A percentile compares a stretch with the other conserved stretches of the same genome.
Conservation (phyloP, 2,888 invertebrate species). For the Calameuta idolon region DNA sequence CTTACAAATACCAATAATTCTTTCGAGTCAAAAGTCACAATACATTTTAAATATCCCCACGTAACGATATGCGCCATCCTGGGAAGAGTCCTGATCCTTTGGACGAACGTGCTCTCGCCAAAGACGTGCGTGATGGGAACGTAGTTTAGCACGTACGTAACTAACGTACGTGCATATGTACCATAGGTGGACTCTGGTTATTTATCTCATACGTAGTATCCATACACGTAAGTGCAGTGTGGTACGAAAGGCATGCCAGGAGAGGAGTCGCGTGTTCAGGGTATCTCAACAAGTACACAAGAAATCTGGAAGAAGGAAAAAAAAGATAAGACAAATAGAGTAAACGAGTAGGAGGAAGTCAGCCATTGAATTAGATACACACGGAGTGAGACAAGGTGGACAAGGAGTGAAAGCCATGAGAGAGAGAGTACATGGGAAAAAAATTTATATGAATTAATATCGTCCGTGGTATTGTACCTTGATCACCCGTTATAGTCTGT, state of each 20-base stretch:
- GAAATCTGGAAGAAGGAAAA: background rate
- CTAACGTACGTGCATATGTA: background rate
- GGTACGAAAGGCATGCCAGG: constrained; percentile 4
- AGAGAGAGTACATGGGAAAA: background rate
- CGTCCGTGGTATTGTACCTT: background rate
- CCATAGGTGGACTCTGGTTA: background rate
- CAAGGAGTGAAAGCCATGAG: background rate
- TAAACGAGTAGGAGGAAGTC: background rate
- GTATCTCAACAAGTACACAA: background rate
- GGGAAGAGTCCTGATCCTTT: background rate
- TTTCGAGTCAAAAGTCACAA: background rate
- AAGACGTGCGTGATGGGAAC: background rate
- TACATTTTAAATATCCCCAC: background rate
- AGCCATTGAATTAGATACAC: background rate
- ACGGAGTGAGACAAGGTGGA: background rate
- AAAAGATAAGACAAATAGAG: background rate
- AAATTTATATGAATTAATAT: background rate
- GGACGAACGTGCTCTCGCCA: background rate
- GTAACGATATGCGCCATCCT: background rate
- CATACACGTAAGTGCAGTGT: constrained; percentile 31
- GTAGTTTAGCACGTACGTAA: background rate
- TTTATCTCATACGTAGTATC: constrained; percentile 23
- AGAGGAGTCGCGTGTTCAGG: background rate
- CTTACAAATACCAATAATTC: background rate
- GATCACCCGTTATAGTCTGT: background rate